Evolutionary conservation across 2,113 vertebrate genomes (phyloP).

Genomic region (Brevimyrus niger): DNA sequence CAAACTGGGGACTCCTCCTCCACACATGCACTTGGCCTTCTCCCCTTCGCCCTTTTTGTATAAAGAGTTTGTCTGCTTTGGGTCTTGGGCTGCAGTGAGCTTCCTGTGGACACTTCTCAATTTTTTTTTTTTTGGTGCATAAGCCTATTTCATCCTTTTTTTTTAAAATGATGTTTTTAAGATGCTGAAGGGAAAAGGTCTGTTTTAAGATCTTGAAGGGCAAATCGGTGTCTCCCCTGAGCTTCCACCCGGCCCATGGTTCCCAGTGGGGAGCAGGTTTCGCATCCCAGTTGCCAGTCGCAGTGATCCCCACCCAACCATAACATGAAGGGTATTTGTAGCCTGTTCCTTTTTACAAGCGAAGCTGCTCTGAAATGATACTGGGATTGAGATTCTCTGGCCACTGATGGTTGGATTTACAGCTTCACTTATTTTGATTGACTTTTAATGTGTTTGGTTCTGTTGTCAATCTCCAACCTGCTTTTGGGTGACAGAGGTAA

Average conservation of each 20-base stretch:
- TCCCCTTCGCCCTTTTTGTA: not conserved
- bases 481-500: not conserved
- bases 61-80: not conserved
- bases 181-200: slow-evolving; percentile 6
- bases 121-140: not conserved
- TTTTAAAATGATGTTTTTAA: not conserved
- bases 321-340: slow-evolving; percentile 62
- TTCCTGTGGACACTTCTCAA: not conserved
- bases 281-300: not conserved
- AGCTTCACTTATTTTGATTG: not conserved
- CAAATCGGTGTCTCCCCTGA: not conserved
- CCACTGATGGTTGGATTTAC: not conserved
- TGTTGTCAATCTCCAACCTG: not conserved
- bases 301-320: not conserved
- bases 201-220: slow-evolving; percentile 25
- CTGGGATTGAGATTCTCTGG: not conserved
- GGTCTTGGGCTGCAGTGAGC: not conserved
- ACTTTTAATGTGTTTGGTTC: not conserved
- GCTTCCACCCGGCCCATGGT: not conserved
- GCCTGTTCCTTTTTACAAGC: slow-evolving; percentile 67
- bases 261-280: not conserved
- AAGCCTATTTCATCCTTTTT: not conserved
- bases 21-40: not conserved
- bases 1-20: not conserved
- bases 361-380: slow-evolving; percentile 46